Conservation (phyloP, 2,797 vertebrate genomes). For the Gambelia wislizenii region DNA sequence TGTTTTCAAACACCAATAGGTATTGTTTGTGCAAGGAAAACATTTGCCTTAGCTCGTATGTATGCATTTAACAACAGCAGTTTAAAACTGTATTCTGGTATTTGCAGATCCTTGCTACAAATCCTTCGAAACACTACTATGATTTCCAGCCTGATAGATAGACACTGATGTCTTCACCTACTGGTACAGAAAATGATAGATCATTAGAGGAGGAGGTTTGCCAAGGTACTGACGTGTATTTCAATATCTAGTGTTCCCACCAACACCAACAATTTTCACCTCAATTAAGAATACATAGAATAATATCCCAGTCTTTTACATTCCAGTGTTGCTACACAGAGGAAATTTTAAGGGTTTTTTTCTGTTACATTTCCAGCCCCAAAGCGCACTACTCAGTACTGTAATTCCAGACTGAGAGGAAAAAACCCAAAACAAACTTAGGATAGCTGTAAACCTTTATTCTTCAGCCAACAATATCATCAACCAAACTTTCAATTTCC, state of each 20-base stretch:
- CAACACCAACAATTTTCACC: not conserved
- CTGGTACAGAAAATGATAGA: not conserved
- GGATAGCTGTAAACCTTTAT: constrained; percentile 13
- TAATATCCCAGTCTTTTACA: not conserved
- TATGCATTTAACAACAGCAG: not conserved
- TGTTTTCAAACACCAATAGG: not conserved
- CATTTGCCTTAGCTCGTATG: not conserved
- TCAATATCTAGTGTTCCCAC: not conserved
- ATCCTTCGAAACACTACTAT: not conserved
- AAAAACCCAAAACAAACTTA: constrained; percentile 25
- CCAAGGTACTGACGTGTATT: not conserved
- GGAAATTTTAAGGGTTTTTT: not conserved
- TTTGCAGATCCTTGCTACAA: not conserved
- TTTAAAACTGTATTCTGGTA: not conserved
- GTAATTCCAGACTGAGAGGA: constrained; percentile 7
- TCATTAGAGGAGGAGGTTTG: not conserved
- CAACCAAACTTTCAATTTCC: constrained; percentile 40
- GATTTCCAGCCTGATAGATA: not conserved
- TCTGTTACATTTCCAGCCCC: not conserved
- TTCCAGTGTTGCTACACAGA: not conserved
- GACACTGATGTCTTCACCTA: not conserved
- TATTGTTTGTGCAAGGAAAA: not conserved
- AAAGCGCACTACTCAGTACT: not conserved
- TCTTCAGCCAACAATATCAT: constrained; percentile 35
- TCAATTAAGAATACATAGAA: not conserved